phyloP scores from a whole-genome alignment of 2,113 vertebrate species.

The Dolichallabes microphthalmus region DNA sequence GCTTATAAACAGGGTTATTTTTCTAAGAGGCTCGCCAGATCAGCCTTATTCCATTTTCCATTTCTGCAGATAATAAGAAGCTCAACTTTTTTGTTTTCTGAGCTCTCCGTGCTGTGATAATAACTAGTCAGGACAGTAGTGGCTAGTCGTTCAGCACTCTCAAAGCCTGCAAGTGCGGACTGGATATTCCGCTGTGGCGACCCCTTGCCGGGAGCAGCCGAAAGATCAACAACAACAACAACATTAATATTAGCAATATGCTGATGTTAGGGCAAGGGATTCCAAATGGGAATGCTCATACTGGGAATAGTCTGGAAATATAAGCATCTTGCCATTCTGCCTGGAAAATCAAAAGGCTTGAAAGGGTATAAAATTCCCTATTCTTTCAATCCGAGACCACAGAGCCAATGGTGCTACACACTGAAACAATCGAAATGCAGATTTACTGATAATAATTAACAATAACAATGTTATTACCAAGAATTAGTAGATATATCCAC shows the following conservation, averaged over 20 bases:
- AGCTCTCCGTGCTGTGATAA: background rate
- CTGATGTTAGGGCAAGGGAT: background rate
- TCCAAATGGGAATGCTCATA: background rate
- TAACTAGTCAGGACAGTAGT: background rate
- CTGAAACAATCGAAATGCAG: background rate
- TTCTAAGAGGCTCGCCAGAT: too few species aligned
- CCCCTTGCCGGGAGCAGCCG: too few species aligned
- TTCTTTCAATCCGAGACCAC: background rate
- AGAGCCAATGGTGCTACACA: background rate
- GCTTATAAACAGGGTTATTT: too few species aligned
- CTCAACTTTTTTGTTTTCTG: background rate
- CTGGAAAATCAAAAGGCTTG: background rate
- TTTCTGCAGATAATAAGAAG: background rate
- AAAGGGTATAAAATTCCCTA: background rate
- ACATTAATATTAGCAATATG: background rate
- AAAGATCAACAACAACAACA: too few species aligned
- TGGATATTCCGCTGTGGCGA: too few species aligned
- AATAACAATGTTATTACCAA: background rate
- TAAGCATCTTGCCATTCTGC: too few species aligned
- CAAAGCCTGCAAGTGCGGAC: background rate
- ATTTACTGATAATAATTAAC: background rate
- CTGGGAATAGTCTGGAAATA: background rate
- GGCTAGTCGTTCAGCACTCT: background rate
- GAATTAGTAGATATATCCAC: background rate
- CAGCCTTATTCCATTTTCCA: background rate